phyloP scores from a whole-genome alignment of 2,888 invertebrate species.

The Bugulina stolonifera region DNA sequence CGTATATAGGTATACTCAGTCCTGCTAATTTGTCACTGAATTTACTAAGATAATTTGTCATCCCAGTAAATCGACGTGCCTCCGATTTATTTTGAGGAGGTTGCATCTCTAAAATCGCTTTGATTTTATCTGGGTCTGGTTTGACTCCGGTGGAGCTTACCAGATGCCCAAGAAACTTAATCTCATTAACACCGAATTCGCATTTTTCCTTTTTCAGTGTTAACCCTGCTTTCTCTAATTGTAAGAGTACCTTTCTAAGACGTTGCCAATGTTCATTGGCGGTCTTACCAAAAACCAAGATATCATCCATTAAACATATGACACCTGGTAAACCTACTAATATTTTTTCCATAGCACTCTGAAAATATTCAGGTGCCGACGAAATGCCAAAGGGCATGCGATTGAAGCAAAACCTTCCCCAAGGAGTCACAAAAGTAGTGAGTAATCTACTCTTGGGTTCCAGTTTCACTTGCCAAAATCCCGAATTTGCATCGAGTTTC shows the following conservation, averaged over 20 bases:
- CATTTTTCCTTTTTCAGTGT: conserved; percentile 27
- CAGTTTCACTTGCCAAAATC: conserved; percentile 31
- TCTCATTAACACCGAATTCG: conserved; percentile 5
- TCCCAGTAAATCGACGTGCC: conserved; percentile 26
- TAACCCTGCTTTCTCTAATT: conserved; percentile 24
- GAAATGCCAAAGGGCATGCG: conserved; percentile 35
- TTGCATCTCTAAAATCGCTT: conserved; percentile 24
- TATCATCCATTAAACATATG: conserved; percentile 45
- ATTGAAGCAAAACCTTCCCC: conserved; percentile 34
- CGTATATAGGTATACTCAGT: conserved; percentile 23
- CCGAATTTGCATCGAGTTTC: conserved; percentile 31
- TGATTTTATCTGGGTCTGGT: conserved; percentile 21
- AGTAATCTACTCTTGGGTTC: conserved; percentile 28
- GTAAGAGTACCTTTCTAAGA: background rate
- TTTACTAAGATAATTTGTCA: conserved; percentile 27
- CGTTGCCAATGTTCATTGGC: conserved; percentile 36
- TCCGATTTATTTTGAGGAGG: conserved; percentile 26
- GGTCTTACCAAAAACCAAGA: conserved; percentile 36
- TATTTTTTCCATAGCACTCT: conserved; percentile 48
- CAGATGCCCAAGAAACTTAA: conserved; percentile 27
- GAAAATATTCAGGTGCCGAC: conserved; percentile 52
- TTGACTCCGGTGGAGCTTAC: background rate
- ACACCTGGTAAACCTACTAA: conserved; percentile 39
- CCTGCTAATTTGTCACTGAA: conserved; percentile 24
- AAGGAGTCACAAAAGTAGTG: conserved; percentile 36